phyloP scores from a whole-genome alignment of 1,140 invertebrate species.

The Atopsyche davidsoni region DNA sequence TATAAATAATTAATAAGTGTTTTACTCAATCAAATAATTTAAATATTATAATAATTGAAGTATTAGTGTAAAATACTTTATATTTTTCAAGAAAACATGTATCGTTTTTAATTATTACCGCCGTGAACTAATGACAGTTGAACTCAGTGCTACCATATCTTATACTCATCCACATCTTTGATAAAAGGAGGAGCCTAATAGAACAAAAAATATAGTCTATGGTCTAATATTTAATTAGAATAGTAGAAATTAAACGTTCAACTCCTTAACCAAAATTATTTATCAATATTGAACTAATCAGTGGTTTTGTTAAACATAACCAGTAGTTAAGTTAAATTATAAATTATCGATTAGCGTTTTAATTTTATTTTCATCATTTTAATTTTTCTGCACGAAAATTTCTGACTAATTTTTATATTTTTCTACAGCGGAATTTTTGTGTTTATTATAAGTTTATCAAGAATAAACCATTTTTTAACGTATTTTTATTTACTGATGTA shows the following conservation, averaged over 20 bases:
- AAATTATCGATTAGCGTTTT: too few relatives aligned
- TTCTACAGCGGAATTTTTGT: too few relatives aligned
- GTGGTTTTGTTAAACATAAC: too few relatives aligned
- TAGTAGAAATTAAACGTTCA: neutral
- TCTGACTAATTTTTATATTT: too few relatives aligned
- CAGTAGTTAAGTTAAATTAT: too few relatives aligned
- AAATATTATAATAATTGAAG: conserved; percentile 8
- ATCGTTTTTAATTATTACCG: conserved; percentile 6
- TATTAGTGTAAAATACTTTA: neutral
- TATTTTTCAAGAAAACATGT: conserved; percentile 5
- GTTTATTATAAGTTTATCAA: too few relatives aligned
- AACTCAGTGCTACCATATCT: conserved; percentile 5
- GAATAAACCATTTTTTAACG: too few relatives aligned
- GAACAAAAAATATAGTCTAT: conserved; percentile 4
- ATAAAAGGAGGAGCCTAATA: conserved; percentile 6
- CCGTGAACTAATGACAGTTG: conserved; percentile 1
- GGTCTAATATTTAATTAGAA: neutral
- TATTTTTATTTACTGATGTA: too few relatives aligned
- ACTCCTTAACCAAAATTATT: neutral
- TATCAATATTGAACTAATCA: too few relatives aligned
- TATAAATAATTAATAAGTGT: too few relatives aligned
- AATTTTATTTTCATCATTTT: too few relatives aligned
- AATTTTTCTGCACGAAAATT: too few relatives aligned
- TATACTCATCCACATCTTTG: neutral
- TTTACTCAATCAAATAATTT: conserved; percentile 8